These are phyloP conservation scores for Heliornis fulica DNA, from an alignment of 2,113 vertebrate genomes.

Conservation along the genomic window DNA sequence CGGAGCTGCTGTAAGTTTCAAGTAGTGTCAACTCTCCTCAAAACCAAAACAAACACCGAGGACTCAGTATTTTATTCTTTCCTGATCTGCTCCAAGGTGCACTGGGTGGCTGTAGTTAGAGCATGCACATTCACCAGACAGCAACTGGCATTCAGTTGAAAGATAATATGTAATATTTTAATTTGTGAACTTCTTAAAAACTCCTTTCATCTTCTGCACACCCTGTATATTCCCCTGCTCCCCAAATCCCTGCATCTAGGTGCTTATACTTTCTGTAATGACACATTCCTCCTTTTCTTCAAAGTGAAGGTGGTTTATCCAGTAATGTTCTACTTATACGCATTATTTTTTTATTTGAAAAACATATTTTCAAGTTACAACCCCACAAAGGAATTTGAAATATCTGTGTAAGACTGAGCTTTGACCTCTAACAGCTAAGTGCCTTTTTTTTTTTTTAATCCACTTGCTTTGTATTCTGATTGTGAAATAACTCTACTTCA, in stretches of 20 bases:
- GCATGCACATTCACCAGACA: background rate
- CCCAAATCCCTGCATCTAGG: rapidly evolving
- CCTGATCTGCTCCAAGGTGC: background rate
- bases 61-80: background rate
- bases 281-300: background rate
- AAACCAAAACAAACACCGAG: background rate
- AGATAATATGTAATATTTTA: background rate
- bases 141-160: background rate
- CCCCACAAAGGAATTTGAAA: background rate
- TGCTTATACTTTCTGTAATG: background rate
- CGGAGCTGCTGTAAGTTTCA: background rate
- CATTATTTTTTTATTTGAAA: background rate
- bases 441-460: background rate
- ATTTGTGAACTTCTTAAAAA: background rate
- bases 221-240: background rate
- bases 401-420: background rate
- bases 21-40: background rate
- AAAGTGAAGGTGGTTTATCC: background rate
- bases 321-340: background rate
- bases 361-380: background rate
- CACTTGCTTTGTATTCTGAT: background rate
- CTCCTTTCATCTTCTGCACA: too few relatives aligned
- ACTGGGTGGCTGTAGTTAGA: background rate
- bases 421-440: background rate
- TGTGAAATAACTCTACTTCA: background rate